phyloP scores from a whole-genome alignment of 1,140 invertebrate species.

The Lepidurus packardi region DNA sequence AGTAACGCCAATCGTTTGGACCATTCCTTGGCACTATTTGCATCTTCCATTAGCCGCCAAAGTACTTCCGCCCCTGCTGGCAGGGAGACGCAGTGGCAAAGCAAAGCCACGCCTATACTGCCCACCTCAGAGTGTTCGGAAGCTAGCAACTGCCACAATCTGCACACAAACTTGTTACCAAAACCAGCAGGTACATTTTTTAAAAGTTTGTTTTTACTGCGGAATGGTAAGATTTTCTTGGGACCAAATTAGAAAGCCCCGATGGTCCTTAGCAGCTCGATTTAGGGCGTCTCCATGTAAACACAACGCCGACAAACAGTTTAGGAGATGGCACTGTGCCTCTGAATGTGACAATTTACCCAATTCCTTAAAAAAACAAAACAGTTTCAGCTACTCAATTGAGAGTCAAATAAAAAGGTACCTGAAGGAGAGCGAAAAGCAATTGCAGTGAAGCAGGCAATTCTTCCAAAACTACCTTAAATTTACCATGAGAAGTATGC shows the following conservation, averaged over 20 bases:
- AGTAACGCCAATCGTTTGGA: slow-evolving; percentile 76
- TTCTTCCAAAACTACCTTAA: slow-evolving; percentile 83
- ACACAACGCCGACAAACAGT: slow-evolving; percentile 84
- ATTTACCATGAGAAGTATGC: slow-evolving; percentile 86
- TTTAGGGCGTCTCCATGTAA: slow-evolving; percentile 88
- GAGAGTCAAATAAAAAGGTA: slow-evolving; percentile 44
- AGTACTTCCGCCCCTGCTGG: slow-evolving; percentile 88
- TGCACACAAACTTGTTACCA: slow-evolving; percentile 45
- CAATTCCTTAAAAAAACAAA: slow-evolving; percentile 58
- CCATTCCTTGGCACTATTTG: slow-evolving; percentile 88
- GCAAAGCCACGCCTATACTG: slow-evolving; percentile 77
- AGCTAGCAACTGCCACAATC: slow-evolving; percentile 88
- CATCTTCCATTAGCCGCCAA: slow-evolving; percentile 86
- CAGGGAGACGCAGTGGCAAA: slow-evolving; percentile 90
- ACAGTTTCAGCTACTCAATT: background rate
- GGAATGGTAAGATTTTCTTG: slow-evolving; percentile 93
- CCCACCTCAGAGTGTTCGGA: slow-evolving; percentile 89
- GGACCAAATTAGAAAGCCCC: slow-evolving; percentile 94
- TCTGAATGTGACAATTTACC: slow-evolving; percentile 73
- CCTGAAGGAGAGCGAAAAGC: slow-evolving; percentile 81
- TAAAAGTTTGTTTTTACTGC: slow-evolving; percentile 51
- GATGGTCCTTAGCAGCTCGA: slow-evolving; percentile 78
- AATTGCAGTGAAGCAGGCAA: slow-evolving; percentile 88
- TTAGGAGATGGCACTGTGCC: slow-evolving; percentile 86
- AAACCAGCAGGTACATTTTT: background rate